Conservation (phyloP, 2,797 vertebrate genomes). For the Danio jaintianensis region DNA sequence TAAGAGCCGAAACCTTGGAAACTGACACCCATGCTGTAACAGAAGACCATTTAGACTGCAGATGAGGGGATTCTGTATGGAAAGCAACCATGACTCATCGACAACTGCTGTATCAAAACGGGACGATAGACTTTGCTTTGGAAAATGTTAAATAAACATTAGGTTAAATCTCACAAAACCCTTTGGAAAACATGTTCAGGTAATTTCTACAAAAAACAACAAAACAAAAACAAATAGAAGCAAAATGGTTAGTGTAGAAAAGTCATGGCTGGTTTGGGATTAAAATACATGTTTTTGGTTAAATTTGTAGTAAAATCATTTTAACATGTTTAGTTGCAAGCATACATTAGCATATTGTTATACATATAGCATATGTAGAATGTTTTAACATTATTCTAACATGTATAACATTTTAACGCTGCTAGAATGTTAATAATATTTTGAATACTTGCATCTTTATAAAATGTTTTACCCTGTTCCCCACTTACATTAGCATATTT, state of each 20-base stretch:
- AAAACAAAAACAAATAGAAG: background rate
- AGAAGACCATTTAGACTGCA: conserved; percentile 4
- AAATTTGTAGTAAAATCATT: no score
- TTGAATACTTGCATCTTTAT: no score
- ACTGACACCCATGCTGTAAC: conserved; percentile 1
- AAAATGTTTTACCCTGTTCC: background rate
- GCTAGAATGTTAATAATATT: no score
- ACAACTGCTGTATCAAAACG: background rate
- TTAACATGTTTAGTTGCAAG: no score
- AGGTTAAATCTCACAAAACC: background rate
- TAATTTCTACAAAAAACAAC: background rate
- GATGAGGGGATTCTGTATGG: background rate
- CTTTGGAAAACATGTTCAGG: background rate
- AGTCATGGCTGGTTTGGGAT: no score
- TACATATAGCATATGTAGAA: no score
- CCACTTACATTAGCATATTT: background rate
- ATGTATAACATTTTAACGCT: no score
- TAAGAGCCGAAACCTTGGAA: conserved; percentile 7
- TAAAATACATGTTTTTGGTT: no score
- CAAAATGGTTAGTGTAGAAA: background rate
- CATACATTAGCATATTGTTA: no score
- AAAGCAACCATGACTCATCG: background rate
- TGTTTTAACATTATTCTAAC: no score
- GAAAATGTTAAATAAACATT: background rate
- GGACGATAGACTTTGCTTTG: no score